Base-by-base conservation (phyloP, 2,888 invertebrate species). In the Metacarcinus magister region DNA sequence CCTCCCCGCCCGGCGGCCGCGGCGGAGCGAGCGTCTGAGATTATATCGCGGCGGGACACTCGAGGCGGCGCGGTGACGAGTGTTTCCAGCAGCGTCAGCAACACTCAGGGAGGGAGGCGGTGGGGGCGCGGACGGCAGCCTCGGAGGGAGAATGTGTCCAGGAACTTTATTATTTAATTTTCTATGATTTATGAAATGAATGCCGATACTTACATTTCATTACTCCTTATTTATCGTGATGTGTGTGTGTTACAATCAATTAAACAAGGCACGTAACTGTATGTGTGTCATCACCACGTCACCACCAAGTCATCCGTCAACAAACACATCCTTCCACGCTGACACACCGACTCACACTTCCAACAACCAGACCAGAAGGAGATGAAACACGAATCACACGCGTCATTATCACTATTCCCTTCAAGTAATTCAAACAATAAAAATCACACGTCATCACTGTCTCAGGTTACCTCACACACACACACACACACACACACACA, bases 261-360 rank as follows among this genome's bases (percentile, higher is more conserved):
- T 10, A 23, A 67, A 67, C n/a, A n/a, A 5, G 67, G n/a, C 67
- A 67, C 67, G n/a, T 67, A 19, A 67, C n/a, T 67, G 67, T 67
- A 5, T 67, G 67, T 67, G 32, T 91, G 91, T 91, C 54, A 54
- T 54, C 54, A 54, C 16, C 54, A 54, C 8, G 16, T 54, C 16
- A 16, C 16, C 54, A 54, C 5, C 39, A 32, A 87, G 39, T 87
- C 87, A 32, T 87, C 28, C 3, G 39, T n/a, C 10, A 32, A 10
- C 28, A 39, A 87, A 39, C 8, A 28, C 8, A n/a, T 28, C 44
- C 19, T 39, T 39, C 44, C 44, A 5, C 89, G n/a, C 89, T n/a
- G 16, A 91, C 93, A 93, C 93, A 67, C 60, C 32, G 7, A 93
- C 67, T 32, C 93, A 60, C 60, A 60, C 67, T n/a, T n/a, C 32